Percentiles rank a stretch among this genome's conserved stretches.
Conservation (phyloP, 2,797 vertebrate genomes). For the Sebastes baramenuke region DNA sequence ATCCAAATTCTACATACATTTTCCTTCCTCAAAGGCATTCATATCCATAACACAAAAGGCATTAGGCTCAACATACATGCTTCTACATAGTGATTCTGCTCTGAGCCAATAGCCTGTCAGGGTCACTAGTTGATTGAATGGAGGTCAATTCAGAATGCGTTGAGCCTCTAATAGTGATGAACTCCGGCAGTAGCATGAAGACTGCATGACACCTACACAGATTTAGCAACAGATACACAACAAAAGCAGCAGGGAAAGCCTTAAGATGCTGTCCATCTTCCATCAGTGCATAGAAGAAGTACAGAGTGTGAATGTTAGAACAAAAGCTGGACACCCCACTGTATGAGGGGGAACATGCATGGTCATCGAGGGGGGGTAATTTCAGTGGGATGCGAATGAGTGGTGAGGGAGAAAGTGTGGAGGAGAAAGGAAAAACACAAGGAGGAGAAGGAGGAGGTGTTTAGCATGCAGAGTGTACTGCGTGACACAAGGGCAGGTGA, state of each 20-base stretch:
- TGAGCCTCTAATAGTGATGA: constrained; percentile 29
- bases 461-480: constrained; percentile 52
- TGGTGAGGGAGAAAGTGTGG: constrained; percentile 23
- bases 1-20: background rate
- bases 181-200: constrained; percentile 1
- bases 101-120: constrained; percentile 6
- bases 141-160: constrained; percentile 3
- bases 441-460: constrained; percentile 17
- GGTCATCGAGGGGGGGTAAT: background rate
- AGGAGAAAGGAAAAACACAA: constrained; percentile 26
- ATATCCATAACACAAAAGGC: background rate
- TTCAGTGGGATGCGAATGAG: constrained; percentile 3
- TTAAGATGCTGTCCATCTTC: background rate
- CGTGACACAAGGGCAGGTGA: constrained; percentile 70
- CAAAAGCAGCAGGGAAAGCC: background rate
- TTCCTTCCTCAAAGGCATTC: background rate
- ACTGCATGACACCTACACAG: background rate
- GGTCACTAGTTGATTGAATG: background rate
- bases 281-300: background rate
- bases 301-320: background rate
- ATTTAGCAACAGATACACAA: constrained; percentile 15
- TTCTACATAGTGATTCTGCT: background rate
- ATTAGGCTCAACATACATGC: background rate
- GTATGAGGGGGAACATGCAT: background rate
- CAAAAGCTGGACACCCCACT: background rate